Percentiles rank a stretch among this genome's conserved stretches.
Evolutionary conservation across 1,140 invertebrate genomes (phyloP).

Genomic region (Listronotus bonariensis): DNA sequence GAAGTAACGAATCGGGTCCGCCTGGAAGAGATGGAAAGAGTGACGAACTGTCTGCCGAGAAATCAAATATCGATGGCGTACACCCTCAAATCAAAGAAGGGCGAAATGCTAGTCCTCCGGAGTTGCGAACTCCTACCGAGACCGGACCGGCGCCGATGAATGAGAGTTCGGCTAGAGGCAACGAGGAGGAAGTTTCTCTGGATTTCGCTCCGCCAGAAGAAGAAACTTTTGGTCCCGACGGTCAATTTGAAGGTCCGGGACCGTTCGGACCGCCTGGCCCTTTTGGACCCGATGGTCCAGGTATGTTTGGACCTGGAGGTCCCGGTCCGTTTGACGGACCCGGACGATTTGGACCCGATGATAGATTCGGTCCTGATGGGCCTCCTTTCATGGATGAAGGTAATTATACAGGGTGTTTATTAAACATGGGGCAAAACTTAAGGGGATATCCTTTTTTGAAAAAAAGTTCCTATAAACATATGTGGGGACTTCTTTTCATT

Average conservation of each 20-base stretch:
- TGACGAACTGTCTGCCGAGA: background rate
- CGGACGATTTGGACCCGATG: slow-evolving; percentile 1
- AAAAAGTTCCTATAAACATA: too few relatives aligned
- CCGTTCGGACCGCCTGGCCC: background rate
- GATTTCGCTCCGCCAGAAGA: background rate
- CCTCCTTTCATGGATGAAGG: slow-evolving; percentile 15
- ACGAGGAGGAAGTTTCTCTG: background rate
- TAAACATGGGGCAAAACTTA: too few relatives aligned
- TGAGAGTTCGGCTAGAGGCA: background rate
- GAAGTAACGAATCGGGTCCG: background rate
- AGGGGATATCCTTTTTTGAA: too few relatives aligned
- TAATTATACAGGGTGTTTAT: too few relatives aligned
- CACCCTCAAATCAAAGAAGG: slow-evolving; percentile 1
- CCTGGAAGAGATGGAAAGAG: background rate
- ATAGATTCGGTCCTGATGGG: slow-evolving; percentile 14
- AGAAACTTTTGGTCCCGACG: background rate
- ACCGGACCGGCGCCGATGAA: background rate
- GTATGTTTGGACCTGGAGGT: background rate
- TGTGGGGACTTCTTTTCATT: too few relatives aligned
- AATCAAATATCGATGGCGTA: background rate
- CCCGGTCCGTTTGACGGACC: background rate
- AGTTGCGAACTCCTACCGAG: background rate
- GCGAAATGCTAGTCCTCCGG: slow-evolving; percentile 10
- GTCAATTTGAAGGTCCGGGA: background rate
- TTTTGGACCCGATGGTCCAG: slow-evolving; percentile 2